Evolutionary conservation across 2,888 invertebrate species (phyloP).

Genomic region (Microplitis deprimator): DNA sequence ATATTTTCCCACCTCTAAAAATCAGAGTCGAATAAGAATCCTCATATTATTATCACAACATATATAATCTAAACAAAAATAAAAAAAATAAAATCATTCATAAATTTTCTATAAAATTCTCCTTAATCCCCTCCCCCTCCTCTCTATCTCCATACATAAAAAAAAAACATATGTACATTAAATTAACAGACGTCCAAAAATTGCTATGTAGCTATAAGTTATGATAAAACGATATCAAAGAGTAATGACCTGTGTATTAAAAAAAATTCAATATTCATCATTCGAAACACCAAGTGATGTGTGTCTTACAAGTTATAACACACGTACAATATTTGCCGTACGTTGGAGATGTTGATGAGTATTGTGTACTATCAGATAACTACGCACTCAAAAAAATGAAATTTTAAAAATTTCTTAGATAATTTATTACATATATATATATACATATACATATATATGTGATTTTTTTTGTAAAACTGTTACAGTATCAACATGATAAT

Average conservation of each 20-base stretch:
- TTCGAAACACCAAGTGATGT: background rate
- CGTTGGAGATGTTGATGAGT: background rate
- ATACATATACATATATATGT: background rate
- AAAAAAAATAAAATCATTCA: background rate
- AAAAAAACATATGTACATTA: background rate
- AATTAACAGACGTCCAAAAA: background rate
- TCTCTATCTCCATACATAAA: background rate
- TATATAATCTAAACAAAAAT: background rate
- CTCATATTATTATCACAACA: background rate
- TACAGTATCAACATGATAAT: background rate
- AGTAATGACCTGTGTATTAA: conserved; percentile 7
- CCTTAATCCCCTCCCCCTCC: background rate
- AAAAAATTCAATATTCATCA: conserved; percentile 10
- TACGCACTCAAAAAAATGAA: background rate
- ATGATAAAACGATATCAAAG: conserved; percentile 12
- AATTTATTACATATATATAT: background rate
- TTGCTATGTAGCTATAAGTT: background rate
- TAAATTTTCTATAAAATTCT: background rate
- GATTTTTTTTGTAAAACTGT: background rate
- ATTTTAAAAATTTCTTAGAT: background rate
- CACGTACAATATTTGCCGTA: background rate
- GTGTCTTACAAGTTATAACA: background rate
- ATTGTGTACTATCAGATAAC: background rate
- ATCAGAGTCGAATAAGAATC: background rate
- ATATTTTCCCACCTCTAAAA: conserved; percentile 4